Evolutionary conservation across 2,113 vertebrate genomes (phyloP).

Genomic region (Bothrops jararaca): DNA sequence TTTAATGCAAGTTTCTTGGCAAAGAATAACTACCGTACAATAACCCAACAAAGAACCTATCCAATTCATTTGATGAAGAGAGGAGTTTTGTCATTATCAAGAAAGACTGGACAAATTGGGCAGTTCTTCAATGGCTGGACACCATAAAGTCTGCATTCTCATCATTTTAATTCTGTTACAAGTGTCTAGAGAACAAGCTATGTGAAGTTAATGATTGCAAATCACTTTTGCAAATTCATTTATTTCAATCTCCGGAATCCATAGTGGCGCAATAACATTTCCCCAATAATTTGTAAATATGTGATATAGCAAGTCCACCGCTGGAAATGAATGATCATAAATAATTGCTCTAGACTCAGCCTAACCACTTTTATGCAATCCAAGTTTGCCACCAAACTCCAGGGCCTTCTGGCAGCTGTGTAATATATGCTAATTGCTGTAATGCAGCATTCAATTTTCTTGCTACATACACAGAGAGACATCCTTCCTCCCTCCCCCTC

Average conservation of each 20-base stretch:
- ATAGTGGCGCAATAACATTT: background rate
- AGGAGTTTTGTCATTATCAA: background rate
- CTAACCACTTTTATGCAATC: background rate
- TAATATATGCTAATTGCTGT: background rate
- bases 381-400: background rate
- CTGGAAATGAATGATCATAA: background rate
- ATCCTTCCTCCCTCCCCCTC: rapidly evolving
- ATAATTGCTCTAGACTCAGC: background rate
- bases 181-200: background rate
- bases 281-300: background rate
- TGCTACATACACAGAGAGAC: background rate
- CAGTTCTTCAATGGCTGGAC: background rate
- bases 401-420: background rate
- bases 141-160: background rate
- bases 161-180: background rate
- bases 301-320: background rate
- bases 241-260: background rate
- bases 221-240: background rate
- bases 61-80: background rate
- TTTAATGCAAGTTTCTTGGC: background rate
- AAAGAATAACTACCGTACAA: background rate
- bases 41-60: background rate
- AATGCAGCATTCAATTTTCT: background rate
- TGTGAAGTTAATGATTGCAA: background rate
- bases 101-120: background rate